Evolutionary conservation across 1,140 invertebrate genomes (phyloP), one percentile per base, ranked within the genome.

Genomic region (Oedothorax gibbosus): DNA sequence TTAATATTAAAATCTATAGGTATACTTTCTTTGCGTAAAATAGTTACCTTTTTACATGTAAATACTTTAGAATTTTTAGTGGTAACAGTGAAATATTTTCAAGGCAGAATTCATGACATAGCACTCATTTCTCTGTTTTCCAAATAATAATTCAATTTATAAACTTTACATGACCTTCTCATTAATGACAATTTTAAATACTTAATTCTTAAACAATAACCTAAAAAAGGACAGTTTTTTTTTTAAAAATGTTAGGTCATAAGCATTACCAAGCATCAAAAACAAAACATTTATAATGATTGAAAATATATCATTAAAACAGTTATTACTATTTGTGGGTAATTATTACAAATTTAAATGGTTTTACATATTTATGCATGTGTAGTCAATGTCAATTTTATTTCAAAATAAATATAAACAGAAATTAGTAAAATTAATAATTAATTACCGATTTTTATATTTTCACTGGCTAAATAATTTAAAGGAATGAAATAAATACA

Each of bases 21-120:
- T 75, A 75, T 75, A 75, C 56, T 35, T 75, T 21, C 56, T 56
- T 21, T 21, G 49, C 49, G 20, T 57, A 57, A 75, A 57, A 75
- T 75, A 75, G 56, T 57, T 57, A 60, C 60, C 20, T n/a, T 15
- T 21, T 15, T n/a, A 75, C 35, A 57, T 75, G 12, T 75, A 75
- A 57, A 75, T 75, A 75, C 15, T 49, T 75, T 35, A 35, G 35
- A 35, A 35, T 35, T 35, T 35, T 35, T 35, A 35, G 35, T 35
- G 35, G 35, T 35, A 35, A 35, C 35, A 35, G 35, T 35, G 35
- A 35, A 35, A 35, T 35, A 35, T 35, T 35, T 35, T 35, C 35
- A 35, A 35, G 35, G 35, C 35, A 35, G 35, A 35, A 35, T 35
- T 35, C 35, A 35, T 35, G 35, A 35, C 12, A 51, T 57, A 15